phyloP scores from a whole-genome alignment of 2,888 invertebrate species.

The Podotricha telesiphe region DNA sequence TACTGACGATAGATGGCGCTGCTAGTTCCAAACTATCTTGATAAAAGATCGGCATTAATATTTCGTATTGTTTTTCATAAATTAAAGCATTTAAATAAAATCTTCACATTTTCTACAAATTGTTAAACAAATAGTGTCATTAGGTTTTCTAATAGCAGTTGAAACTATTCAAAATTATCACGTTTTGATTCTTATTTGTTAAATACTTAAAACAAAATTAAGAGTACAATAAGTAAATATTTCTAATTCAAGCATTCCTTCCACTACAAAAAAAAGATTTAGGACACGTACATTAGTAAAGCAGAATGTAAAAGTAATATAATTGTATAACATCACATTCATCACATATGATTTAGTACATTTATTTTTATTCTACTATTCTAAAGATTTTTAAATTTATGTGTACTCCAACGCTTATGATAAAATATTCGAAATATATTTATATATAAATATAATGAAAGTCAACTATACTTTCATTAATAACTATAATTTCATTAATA shows the following conservation, averaged over 20 bases:
- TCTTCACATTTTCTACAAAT: not conserved
- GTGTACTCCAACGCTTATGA: too few species aligned
- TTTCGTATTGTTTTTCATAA: not conserved
- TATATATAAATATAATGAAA: not conserved
- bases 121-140: not conserved
- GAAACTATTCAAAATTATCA: too few species aligned
- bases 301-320: too few species aligned
- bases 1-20: not conserved
- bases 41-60: not conserved
- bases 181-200: too few species aligned
- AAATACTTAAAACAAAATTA: not conserved
- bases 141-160: too few species aligned
- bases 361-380: too few species aligned
- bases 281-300: not conserved
- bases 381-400: too few species aligned
- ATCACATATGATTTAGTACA: too few species aligned
- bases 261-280: not conserved
- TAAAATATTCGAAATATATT: too few species aligned
- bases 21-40: not conserved
- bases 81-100: not conserved
- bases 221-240: too few species aligned
- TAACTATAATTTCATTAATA: not conserved
- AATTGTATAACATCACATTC: too few species aligned
- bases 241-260: not conserved
- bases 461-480: not conserved